A percentile compares a stretch with the other conserved stretches of the same genome.
phyloP scores from a whole-genome alignment of 1,140 invertebrate species.

The Dryas iulia region DNA sequence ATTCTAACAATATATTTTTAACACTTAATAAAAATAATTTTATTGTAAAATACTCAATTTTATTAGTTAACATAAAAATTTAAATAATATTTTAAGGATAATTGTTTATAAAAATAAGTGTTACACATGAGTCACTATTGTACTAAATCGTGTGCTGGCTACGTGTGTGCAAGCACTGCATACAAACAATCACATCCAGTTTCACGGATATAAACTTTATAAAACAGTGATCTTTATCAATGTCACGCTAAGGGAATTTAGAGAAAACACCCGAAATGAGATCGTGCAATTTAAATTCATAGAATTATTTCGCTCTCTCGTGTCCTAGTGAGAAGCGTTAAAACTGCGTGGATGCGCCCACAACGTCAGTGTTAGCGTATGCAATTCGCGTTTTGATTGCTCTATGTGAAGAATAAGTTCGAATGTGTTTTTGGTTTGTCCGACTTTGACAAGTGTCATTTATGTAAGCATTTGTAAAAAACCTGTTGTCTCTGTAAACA shows the following conservation, averaged over 20 bases:
- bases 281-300: constrained; percentile 41
- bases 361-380: constrained; percentile 18
- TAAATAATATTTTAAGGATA: too few species aligned
- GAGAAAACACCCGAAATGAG: constrained; percentile 45
- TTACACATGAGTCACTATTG: background rate
- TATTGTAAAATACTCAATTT: too few species aligned
- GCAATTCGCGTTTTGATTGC: constrained; percentile 16
- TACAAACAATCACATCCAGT: constrained; percentile 42
- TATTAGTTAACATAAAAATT: too few species aligned
- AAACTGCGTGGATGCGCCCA: background rate
- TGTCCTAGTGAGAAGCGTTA: constrained; percentile 7
- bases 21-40: background rate
- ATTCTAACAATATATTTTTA: background rate
- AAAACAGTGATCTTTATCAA: constrained; percentile 57
- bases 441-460: background rate
- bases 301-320: constrained; percentile 27
- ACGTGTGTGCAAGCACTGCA: constrained; percentile 40
- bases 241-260: constrained; percentile 59
- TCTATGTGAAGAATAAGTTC: background rate
- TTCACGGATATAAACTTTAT: constrained; percentile 54
- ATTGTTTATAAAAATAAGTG: background rate
- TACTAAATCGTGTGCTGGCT: background rate
- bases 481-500: too few species aligned
- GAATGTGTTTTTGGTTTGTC: background rate
- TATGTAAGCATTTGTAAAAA: too few species aligned